Evolutionary conservation across 2,888 invertebrate species (phyloP).

Genomic region (Ormyrus labotus): DNA sequence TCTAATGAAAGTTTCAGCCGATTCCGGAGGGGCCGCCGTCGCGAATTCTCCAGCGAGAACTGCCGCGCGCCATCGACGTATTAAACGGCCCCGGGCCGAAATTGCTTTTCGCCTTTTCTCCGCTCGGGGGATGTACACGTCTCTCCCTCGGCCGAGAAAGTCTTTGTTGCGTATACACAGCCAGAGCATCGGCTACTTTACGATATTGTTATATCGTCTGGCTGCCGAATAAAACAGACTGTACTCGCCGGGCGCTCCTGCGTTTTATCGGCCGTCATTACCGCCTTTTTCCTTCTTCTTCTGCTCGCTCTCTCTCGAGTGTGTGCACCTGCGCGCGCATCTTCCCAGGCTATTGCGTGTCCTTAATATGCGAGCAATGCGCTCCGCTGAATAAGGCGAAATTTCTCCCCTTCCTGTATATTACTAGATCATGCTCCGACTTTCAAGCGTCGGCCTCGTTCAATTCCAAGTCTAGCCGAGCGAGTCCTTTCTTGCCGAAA

Average conservation of each 20-base stretch:
- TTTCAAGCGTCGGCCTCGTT: too few species aligned
- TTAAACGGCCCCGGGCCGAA: conserved; percentile 36
- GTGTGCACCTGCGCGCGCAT: too few species aligned
- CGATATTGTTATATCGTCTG: conserved; percentile 35
- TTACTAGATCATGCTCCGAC: too few species aligned
- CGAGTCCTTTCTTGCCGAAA: too few species aligned
- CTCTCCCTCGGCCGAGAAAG: conserved; percentile 6
- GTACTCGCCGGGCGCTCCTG: background rate
- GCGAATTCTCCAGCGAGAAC: conserved; percentile 38
- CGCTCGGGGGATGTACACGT: background rate
- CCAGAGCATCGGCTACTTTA: conserved; percentile 2
- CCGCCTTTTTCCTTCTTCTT: background rate
- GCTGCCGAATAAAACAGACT: conserved; percentile 32
- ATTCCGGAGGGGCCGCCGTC: conserved; percentile 13
- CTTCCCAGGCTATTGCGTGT: too few species aligned
- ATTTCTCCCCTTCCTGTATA: too few species aligned
- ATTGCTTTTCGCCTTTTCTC: conserved; percentile 44
- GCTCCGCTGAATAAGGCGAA: too few species aligned
- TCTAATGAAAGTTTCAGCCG: conserved; percentile 45
- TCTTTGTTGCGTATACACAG: background rate
- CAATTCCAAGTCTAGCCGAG: too few species aligned
- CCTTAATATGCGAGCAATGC: too few species aligned
- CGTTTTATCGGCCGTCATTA: conserved; percentile 5
- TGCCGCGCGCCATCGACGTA: conserved; percentile 32
- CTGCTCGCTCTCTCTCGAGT: too few species aligned